These are phyloP conservation scores for Cyclophora albipunctata DNA, from an alignment of 2,888 invertebrate species.

Conservation along the genomic window DNA sequence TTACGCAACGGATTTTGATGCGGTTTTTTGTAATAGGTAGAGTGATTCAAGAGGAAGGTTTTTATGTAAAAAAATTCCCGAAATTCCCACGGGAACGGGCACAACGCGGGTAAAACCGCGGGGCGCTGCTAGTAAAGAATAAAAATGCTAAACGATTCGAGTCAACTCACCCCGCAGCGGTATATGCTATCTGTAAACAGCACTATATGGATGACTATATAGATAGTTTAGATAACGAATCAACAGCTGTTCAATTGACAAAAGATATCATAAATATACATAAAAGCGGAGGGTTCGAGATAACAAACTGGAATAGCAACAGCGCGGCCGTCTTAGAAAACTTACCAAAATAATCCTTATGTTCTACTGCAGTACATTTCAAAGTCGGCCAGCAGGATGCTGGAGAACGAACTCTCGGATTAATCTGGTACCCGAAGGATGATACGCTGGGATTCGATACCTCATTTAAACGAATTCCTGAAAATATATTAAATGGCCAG, in stretches of 20 bases:
- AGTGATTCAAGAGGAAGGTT: too few species aligned
- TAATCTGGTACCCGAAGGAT: constrained; percentile 19
- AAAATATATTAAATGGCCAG: constrained; percentile 7
- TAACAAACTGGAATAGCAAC: constrained; percentile 24
- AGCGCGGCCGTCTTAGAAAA: constrained; percentile 9
- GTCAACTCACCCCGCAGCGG: constrained; percentile 9
- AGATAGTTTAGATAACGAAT: constrained; percentile 13
- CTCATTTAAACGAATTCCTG: constrained; percentile 2
- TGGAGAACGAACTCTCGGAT: constrained; percentile 18
- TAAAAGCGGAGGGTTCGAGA: constrained; percentile 20
- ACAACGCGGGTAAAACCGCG: too few species aligned
- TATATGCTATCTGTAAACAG: not conserved
- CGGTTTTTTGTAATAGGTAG: too few species aligned
- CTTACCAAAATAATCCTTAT: constrained; percentile 16
- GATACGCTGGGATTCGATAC: constrained; percentile 15
- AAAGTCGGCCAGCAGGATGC: constrained; percentile 12
- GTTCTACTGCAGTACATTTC: constrained; percentile 12
- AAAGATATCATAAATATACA: constrained; percentile 15
- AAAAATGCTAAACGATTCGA: constrained; percentile 15
- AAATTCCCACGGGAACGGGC: too few species aligned
- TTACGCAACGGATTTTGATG: too few species aligned
- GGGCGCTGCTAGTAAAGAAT: constrained; percentile 19
- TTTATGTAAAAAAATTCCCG: too few species aligned
- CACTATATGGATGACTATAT: constrained; percentile 9
- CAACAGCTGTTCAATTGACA: constrained; percentile 10